Percentiles rank a stretch among this genome's conserved stretches.
Conservation (phyloP, 2,113 vertebrate species). For the Dasyurus viverrinus region DNA sequence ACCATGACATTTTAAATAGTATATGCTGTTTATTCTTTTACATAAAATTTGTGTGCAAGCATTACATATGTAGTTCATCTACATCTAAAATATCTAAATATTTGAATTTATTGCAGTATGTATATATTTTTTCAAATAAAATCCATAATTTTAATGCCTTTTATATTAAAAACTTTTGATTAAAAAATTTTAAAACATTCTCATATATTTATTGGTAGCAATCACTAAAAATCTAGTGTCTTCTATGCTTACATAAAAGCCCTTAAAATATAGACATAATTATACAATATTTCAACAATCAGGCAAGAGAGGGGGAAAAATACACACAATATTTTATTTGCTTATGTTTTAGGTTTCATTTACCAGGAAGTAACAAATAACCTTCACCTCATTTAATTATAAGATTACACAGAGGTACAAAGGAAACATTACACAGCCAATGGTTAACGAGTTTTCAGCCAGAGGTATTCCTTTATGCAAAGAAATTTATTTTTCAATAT, state of each 20-base stretch:
- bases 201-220: conserved; percentile 61
- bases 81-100: neutral
- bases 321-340: conserved; percentile 67
- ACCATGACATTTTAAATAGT: conserved; percentile 16
- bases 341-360: conserved; percentile 68
- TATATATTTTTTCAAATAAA: conserved; percentile 60
- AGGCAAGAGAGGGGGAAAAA: conserved; percentile 65
- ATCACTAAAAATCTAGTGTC: conserved; percentile 60
- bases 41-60: conserved; percentile 9
- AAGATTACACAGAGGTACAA: conserved; percentile 60
- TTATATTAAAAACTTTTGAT: conserved; percentile 48
- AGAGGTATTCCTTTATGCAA: conserved; percentile 63
- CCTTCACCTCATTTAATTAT: conserved; percentile 53
- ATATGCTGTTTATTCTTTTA: conserved; percentile 17
- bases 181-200: neutral
- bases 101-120: conserved; percentile 33
- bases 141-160: conserved; percentile 35
- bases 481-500: conserved; percentile 53
- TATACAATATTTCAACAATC: conserved; percentile 66
- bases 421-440: conserved; percentile 52
- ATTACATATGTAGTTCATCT: neutral
- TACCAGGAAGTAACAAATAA: conserved; percentile 71
- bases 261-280: conserved; percentile 62
- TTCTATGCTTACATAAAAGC: conserved; percentile 69
- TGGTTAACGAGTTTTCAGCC: conserved; percentile 56